Percentiles rank a stretch among this genome's conserved stretches.
Conservation (phyloP, 2,797 vertebrate species). For the Lepus townsendii region DNA sequence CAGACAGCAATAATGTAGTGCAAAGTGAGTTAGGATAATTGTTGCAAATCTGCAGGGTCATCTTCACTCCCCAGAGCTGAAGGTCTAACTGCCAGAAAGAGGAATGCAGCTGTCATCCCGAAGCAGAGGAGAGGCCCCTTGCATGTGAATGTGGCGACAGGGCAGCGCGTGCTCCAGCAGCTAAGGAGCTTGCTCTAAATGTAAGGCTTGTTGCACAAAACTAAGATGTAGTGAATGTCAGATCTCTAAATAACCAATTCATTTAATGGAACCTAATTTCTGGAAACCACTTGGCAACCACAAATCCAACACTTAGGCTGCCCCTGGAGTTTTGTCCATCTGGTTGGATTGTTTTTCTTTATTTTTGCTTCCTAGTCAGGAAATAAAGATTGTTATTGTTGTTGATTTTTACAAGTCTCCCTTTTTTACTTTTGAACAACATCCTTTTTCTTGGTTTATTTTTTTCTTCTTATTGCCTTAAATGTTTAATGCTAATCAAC, state of each 20-base stretch:
- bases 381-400: slow-evolving; percentile 39
- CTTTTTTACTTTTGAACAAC: neutral
- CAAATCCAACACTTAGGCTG: neutral
- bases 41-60: neutral
- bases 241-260: slow-evolving; percentile 42
- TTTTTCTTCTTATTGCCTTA: slow-evolving; percentile 39
- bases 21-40: neutral
- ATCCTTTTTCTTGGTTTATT: neutral
- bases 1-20: neutral
- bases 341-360: slow-evolving; percentile 54
- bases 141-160: neutral
- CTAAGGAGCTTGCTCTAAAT: neutral
- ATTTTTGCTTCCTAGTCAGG: slow-evolving; percentile 29
- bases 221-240: slow-evolving; percentile 18
- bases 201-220: slow-evolving; percentile 5
- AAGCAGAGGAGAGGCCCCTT: neutral
- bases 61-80: neutral
- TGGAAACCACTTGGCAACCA: neutral
- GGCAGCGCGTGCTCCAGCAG: neutral
- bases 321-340: slow-evolving; percentile 9
- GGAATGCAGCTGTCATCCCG: neutral
- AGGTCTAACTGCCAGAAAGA: slow-evolving; percentile 1
- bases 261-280: slow-evolving; percentile 8
- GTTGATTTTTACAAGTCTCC: neutral
- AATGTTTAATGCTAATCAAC: neutral